Base-by-base conservation (phyloP, 2,888 invertebrate genomes). In the Nudaria mundana region DNA sequence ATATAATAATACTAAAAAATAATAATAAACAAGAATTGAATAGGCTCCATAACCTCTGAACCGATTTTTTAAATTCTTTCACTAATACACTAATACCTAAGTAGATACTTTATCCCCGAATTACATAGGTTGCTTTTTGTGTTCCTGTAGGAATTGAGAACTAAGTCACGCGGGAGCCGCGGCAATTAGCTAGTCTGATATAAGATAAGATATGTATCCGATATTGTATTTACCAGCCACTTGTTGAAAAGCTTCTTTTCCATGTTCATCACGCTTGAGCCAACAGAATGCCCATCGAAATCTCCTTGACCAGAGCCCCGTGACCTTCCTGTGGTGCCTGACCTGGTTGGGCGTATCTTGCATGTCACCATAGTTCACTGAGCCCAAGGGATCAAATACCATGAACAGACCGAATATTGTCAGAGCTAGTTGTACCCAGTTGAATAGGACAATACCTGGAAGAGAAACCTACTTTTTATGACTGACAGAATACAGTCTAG, bases 311-410 rank as follows among this genome's bases (percentile, higher is more conserved):
- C 94, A 94, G 37, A 94, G 85, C 0, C 92, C 91, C 0, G 93
- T 93, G 23, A 93, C 91, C 68, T 93, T 93, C 45, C 91, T 89
- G 64, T 94, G 93, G 45, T 93, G 92, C 12, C 92, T 78, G 12
- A 92, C 91, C 64, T 93, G 93, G 51, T 91, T 91, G 4, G 91
- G 91, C 1, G 92, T 91, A 59, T 92, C 92, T 54, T 91, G 90
- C 70, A 91, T 87, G 55, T 91, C 91, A 11, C 92, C 91, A 55
- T 92, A 92, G 59, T 90, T 89, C 30, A 89, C 89, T 0, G 93
- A 92, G 3, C 95, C 95, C 49, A 96, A 79, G 0, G 96, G 96
- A 72, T 96, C 96, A 74, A 96, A 96, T 30, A 95, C 93, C 76
- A 96, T 86, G 29, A 93, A 93, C 30, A 96, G 85, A 0, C 94